These are phyloP conservation scores for Mastomys natalensis DNA, from an alignment of 2,113 vertebrate genomes.

Conservation along the genomic window DNA sequence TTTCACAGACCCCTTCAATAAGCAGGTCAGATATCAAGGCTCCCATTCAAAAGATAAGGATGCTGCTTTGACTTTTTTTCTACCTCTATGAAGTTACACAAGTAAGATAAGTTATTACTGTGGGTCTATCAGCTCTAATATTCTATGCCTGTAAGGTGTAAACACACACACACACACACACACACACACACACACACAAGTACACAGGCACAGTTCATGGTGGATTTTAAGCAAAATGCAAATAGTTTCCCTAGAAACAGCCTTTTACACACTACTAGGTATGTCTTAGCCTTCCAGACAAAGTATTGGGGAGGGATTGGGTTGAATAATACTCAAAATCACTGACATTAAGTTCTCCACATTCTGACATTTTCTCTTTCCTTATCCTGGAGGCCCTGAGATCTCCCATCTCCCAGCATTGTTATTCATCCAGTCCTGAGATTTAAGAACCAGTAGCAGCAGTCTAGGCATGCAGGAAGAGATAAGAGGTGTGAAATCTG, in stretches of 20 bases:
- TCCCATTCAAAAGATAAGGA: neutral
- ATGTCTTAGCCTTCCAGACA: neutral
- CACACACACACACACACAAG: neutral
- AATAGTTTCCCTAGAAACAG: neutral
- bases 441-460: neutral
- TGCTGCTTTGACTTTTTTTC: neutral
- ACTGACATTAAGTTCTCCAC: slow-evolving; percentile 16
- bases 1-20: neutral
- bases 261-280: neutral
- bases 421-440: neutral
- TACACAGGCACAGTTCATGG: neutral
- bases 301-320: neutral
- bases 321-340: slow-evolving; percentile 20
- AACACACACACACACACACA: neutral
- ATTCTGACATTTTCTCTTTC: slow-evolving; percentile 25
- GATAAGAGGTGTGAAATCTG: neutral
- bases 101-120: neutral
- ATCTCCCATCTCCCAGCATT: neutral
- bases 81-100: neutral
- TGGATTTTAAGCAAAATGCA: neutral
- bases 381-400: neutral
- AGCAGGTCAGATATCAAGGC: neutral
- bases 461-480: neutral
- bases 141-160: neutral
- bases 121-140: neutral